phyloP scores from a whole-genome alignment of 2,797 vertebrate genomes.

The Pantherophis alleghaniensis region DNA sequence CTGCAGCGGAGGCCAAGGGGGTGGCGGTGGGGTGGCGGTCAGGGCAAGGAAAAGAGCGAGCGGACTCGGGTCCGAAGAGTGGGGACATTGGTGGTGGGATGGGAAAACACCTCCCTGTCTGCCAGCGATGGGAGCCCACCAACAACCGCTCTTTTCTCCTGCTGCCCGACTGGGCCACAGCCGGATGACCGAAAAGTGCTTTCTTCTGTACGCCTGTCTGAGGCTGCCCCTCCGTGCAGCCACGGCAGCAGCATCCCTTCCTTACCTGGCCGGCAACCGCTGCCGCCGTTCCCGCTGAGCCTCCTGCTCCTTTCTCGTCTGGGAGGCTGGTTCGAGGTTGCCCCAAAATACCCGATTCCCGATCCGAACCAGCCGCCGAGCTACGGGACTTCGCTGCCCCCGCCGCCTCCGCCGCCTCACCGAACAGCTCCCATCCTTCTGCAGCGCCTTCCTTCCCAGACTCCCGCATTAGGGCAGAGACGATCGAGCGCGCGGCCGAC shows the following conservation, averaged over 20 bases:
- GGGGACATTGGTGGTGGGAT: not conserved
- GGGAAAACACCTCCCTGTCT: no score
- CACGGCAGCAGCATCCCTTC: not conserved
- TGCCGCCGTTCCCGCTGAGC: not conserved
- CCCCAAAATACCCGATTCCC: not conserved
- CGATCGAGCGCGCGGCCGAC: slow-evolving; percentile 55
- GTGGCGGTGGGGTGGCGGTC: not conserved
- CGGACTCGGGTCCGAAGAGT: not conserved
- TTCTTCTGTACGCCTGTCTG: not conserved
- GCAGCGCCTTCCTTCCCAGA: slow-evolving; percentile 63
- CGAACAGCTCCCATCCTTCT: slow-evolving; percentile 50
- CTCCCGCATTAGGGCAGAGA: slow-evolving; percentile 70
- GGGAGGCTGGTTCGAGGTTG: not conserved
- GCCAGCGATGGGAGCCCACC: not conserved
- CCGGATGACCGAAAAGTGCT: not conserved
- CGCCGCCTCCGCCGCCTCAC: not conserved
- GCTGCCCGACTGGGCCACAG: not conserved
- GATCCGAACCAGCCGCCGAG: not conserved
- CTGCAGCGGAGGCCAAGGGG: not conserved
- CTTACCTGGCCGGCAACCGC: slow-evolving; percentile 17
- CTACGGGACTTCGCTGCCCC: fast-evolving
- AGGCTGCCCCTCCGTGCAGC: not conserved
- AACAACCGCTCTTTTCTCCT: no score
- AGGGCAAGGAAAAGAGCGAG: not conserved
- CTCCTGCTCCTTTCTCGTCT: not conserved